phyloP scores from a whole-genome alignment of 1,140 invertebrate genomes.

The Thrips palmi region DNA sequence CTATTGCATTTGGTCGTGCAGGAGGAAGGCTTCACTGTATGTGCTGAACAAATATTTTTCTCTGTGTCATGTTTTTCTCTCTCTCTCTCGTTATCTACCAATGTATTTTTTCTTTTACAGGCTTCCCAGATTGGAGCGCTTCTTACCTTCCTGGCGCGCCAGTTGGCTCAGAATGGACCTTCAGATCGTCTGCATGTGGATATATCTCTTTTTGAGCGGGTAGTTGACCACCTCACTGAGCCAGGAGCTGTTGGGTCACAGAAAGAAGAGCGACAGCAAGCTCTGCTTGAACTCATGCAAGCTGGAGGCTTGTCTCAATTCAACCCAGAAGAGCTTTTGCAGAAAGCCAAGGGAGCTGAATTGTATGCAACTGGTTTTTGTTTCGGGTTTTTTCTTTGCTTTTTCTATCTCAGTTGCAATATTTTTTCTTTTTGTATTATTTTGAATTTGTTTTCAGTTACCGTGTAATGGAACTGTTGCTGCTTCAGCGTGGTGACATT shows the following conservation, averaged over 20 bases:
- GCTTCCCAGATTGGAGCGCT: constrained; percentile 42
- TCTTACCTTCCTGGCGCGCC: constrained; percentile 54
- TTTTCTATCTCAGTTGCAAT: too few species aligned
- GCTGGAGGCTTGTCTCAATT: constrained; percentile 21
- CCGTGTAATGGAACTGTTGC: too few species aligned
- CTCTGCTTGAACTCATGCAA: constrained; percentile 55
- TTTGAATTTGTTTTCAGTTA: too few species aligned
- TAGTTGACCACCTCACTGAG: constrained; percentile 27
- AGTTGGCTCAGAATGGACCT: constrained; percentile 32
- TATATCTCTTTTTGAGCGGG: constrained; percentile 19
- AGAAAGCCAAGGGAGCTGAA: too few species aligned
- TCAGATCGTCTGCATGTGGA: constrained; percentile 26
- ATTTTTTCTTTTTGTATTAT: too few species aligned
- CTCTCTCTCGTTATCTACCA: too few species aligned
- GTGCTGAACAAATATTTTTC: constrained; percentile 22
- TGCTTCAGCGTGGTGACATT: too few species aligned
- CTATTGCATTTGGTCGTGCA: constrained; percentile 54
- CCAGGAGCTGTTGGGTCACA: constrained; percentile 31
- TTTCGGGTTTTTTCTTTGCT: too few species aligned
- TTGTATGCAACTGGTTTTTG: too few species aligned
- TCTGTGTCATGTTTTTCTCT: constrained; percentile 21
- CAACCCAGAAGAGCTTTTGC: constrained; percentile 11
- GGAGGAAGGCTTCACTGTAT: constrained; percentile 39
- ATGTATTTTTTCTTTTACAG: constrained; percentile 17
- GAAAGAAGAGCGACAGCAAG: constrained; percentile 58